phyloP scores from a whole-genome alignment of 2,113 vertebrate species.

The Strigops habroptila region DNA sequence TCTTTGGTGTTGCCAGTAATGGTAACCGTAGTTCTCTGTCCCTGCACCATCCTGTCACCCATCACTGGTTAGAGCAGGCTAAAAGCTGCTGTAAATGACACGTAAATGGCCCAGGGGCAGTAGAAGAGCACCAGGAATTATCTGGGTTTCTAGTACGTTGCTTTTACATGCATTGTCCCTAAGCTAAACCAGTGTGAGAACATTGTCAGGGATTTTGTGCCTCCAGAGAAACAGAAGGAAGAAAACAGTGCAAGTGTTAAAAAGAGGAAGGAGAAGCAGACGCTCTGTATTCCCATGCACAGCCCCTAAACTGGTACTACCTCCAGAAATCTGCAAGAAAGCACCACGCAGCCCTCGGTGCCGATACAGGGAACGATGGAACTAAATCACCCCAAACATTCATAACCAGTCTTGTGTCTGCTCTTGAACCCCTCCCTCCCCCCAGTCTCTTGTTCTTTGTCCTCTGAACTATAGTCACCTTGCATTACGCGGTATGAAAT shows the following conservation, averaged over 20 bases:
- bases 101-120: not conserved
- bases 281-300: not conserved
- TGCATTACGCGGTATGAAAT: slow-evolving; percentile 37
- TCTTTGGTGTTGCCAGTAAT: not conserved
- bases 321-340: not conserved
- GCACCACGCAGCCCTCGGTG: rapidly evolving
- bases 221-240: not conserved
- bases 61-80: not conserved
- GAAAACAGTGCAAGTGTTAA: not conserved
- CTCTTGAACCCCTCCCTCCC: not conserved
- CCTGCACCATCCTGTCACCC: not conserved
- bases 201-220: not conserved
- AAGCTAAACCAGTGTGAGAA: not conserved
- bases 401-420: not conserved
- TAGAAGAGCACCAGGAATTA: not conserved
- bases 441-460: slow-evolving; percentile 4
- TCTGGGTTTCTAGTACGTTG: not conserved
- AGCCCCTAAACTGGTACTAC: not conserved
- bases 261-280: not conserved
- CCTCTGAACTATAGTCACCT: slow-evolving; percentile 38
- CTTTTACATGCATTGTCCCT: not conserved
- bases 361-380: not conserved
- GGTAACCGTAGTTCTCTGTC: not conserved
- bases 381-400: not conserved
- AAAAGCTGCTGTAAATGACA: not conserved